Percentiles rank a stretch among this genome's conserved stretches.
phyloP scores from a whole-genome alignment of 2,888 invertebrate species.

The Ectemnius cavifrons region DNA sequence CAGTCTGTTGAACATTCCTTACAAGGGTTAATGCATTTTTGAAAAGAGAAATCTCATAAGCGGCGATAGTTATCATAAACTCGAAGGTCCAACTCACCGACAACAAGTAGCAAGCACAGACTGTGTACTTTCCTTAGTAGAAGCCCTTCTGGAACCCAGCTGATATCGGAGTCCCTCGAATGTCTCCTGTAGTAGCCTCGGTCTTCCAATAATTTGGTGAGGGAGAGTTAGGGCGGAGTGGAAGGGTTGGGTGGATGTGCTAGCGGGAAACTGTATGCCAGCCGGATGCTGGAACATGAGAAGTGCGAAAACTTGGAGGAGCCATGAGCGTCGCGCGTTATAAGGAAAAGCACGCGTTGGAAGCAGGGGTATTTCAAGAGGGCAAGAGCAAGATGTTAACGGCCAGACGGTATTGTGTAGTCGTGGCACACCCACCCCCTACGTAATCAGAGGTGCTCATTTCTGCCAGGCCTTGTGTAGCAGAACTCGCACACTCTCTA shows the following conservation, averaged over 20 bases:
- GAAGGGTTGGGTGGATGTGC: too few relatives aligned
- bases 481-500: background rate
- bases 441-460: slow-evolving; percentile 60
- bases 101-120: too few relatives aligned
- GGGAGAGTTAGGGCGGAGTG: too few relatives aligned
- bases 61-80: slow-evolving; percentile 20
- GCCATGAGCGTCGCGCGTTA: background rate
- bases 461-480: slow-evolving; percentile 13
- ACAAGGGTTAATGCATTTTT: slow-evolving; percentile 62
- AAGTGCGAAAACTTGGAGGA: slow-evolving; percentile 21
- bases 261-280: too few relatives aligned
- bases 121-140: too few relatives aligned
- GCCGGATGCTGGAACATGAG: slow-evolving; percentile 1
- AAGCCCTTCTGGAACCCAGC: too few relatives aligned
- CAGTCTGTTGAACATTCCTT: slow-evolving; percentile 55
- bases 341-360: slow-evolving; percentile 41
- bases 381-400: slow-evolving; percentile 64
- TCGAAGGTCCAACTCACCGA: too few relatives aligned
- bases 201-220: too few relatives aligned
- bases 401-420: slow-evolving; percentile 65
- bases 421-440: slow-evolving; percentile 54
- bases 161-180: too few relatives aligned
- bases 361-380: slow-evolving; percentile 62
- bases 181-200: too few relatives aligned
- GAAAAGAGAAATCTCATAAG: slow-evolving; percentile 63